Conservation (phyloP, 2,797 vertebrate genomes). For the Zalophus californianus region DNA sequence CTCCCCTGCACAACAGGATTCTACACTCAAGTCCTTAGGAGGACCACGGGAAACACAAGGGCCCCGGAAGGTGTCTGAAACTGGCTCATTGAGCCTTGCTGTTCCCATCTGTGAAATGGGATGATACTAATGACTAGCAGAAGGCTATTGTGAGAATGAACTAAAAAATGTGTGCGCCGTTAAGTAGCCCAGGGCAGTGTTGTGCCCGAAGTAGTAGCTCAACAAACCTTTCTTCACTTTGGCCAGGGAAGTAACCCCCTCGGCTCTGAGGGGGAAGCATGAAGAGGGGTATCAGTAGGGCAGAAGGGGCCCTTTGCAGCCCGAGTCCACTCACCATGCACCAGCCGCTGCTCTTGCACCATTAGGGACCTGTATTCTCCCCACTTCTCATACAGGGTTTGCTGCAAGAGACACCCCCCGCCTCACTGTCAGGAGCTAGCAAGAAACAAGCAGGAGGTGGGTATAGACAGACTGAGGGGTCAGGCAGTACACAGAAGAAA, state of each 20-base stretch:
- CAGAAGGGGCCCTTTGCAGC: not conserved
- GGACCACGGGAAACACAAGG: not conserved
- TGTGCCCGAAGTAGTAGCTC: not conserved
- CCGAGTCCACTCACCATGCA: conserved; percentile 90
- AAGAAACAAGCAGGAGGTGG: not conserved
- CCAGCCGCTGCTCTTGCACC: conserved; percentile 96
- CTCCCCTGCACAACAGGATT: not conserved
- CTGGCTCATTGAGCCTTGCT: not conserved
- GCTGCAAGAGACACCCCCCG: conserved; percentile 87
- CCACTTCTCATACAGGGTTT: conserved; percentile 98
- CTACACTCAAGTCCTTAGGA: not conserved
- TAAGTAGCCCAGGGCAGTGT: not conserved
- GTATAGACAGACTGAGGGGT: not conserved
- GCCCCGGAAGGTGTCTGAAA: not conserved
- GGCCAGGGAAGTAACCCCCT: not conserved
- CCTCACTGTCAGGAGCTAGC: conserved; percentile 44
- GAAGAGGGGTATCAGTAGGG: not conserved
- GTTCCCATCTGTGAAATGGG: not conserved
- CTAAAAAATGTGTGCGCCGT: not conserved
- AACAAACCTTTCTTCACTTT: not conserved
- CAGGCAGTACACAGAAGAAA: not conserved
- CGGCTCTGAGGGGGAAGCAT: not conserved
- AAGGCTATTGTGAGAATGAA: not conserved
- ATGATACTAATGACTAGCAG: not conserved
- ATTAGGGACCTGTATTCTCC: conserved; percentile 96